Evolutionary conservation across 23 tunicate species (phyloP), one percentile per base, ranked within the genome.

Genomic region (Ciona savignyi): DNA sequence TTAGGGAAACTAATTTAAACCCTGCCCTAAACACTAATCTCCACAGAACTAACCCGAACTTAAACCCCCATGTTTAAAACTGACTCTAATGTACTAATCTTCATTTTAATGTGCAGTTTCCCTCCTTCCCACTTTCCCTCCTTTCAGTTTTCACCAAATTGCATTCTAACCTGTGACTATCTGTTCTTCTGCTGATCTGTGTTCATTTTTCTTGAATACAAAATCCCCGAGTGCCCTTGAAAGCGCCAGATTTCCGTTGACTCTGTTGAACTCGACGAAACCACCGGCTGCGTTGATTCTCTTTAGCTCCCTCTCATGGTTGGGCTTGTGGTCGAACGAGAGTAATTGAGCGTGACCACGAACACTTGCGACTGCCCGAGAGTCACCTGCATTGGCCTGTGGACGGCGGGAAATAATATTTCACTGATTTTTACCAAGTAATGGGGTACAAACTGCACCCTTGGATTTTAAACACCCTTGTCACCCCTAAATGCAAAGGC

Each of bases 211-310:
- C 76, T 94, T 94, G 68, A 77, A 94, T 25, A 51, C 63, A 61
- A 86, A 83, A 75, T 94, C 99, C 3, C 99, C 99, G 29, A 94
- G 88, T 0, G 99, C 99, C 31, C 99, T 56, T 1, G 99, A 95
- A 51, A 89, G 63, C 6, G 99, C 99, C 3, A 95, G 84, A 30
- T 84, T 88, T 34, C 99, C 99, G 67, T 88, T 95, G 42, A 88
- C 96, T 32, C 99, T 80, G 72, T 85, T 80, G 66, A 71, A 77
- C 69, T 84, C 92, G 31, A 95, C 99, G 49, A 80, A 95, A n/a
- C 99, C 99, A 1, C 99, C 99, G 3, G 96, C 99, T 0, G 93
- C 96, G n/a, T 72, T 76, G 32, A 95, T 95, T 56, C 99, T 73
- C 70, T 73, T 73, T 51, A 77, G 62, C 67, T 95, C 99, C n/a